These are phyloP conservation scores for Papilio gigon DNA, from an alignment of 2,888 invertebrate species.

Conservation along the genomic window DNA sequence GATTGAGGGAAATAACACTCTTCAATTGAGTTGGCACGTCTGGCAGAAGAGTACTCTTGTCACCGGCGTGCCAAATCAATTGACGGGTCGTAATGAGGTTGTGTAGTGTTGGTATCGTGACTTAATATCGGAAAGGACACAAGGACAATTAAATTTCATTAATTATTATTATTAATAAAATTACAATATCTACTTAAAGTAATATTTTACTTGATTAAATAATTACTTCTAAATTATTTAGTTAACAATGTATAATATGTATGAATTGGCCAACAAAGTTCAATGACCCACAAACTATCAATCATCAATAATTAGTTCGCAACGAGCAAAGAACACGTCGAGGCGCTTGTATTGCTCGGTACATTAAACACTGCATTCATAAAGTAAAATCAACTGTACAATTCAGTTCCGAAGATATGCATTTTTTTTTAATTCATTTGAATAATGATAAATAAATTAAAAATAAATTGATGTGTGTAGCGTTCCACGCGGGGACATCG, in stretches of 20 bases:
- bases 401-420: conserved; percentile 14
- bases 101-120: not conserved
- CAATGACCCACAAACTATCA: not conserved
- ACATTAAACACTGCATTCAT: conserved; percentile 4
- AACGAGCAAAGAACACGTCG: not conserved
- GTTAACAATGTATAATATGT: conserved; percentile 17
- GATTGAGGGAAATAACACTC: not conserved
- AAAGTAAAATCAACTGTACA: not conserved
- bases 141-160: not conserved
- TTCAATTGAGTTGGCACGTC: conserved; percentile 5
- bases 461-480: conserved; percentile 62
- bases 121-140: conserved; percentile 7
- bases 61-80: not conserved
- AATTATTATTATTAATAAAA: conserved; percentile 14
- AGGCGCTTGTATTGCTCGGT: not conserved
- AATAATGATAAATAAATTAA: not conserved
- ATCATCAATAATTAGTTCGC: not conserved
- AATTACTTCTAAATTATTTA: conserved; percentile 12
- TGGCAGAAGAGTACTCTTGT: not conserved
- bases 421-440: not conserved
- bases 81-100: not conserved
- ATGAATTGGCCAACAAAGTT: conserved; percentile 23
- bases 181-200: conserved; percentile 15
- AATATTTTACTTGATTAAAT: conserved; percentile 9
- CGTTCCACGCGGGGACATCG: conserved; percentile 71